Evolutionary conservation across 2,797 vertebrate species (phyloP).

Genomic region (Girardinus metallicus): DNA sequence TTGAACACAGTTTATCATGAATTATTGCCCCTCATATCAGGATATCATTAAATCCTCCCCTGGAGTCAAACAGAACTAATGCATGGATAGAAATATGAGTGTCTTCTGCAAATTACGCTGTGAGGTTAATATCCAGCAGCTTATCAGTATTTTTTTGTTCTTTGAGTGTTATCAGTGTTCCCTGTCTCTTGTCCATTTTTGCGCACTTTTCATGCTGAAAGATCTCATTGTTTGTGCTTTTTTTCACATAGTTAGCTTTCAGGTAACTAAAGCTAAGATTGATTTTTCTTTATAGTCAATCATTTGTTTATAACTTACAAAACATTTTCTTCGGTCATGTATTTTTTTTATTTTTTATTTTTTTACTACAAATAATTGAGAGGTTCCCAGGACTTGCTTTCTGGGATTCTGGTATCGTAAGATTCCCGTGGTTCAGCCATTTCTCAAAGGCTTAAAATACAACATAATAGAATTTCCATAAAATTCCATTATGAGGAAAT

Average conservation of each 20-base stretch:
- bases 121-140: conserved; percentile 41
- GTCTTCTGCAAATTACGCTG: conserved; percentile 52
- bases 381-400: conserved; percentile 65
- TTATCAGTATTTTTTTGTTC: conserved; percentile 32
- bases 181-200: conserved; percentile 21
- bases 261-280: background rate
- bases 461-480: conserved; percentile 63
- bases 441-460: conserved; percentile 67
- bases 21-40: conserved; percentile 69
- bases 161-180: conserved; percentile 14
- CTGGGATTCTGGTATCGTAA: conserved; percentile 53
- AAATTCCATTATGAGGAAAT: conserved; percentile 29
- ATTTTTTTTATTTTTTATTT: background rate
- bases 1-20: conserved; percentile 64
- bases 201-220: conserved; percentile 3
- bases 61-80: conserved; percentile 65
- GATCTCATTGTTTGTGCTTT: background rate
- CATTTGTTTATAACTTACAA: conserved; percentile 9
- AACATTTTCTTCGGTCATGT: conserved; percentile 16
- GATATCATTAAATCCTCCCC: conserved; percentile 75
- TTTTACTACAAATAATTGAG: conserved; percentile 7
- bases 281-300: background rate
- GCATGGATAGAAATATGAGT: conserved; percentile 55
- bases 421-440: conserved; percentile 67
- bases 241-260: background rate